Percentiles rank a stretch among this genome's conserved stretches.
Conservation (phyloP, 2,113 vertebrate species). For the Hystrix cristata region DNA sequence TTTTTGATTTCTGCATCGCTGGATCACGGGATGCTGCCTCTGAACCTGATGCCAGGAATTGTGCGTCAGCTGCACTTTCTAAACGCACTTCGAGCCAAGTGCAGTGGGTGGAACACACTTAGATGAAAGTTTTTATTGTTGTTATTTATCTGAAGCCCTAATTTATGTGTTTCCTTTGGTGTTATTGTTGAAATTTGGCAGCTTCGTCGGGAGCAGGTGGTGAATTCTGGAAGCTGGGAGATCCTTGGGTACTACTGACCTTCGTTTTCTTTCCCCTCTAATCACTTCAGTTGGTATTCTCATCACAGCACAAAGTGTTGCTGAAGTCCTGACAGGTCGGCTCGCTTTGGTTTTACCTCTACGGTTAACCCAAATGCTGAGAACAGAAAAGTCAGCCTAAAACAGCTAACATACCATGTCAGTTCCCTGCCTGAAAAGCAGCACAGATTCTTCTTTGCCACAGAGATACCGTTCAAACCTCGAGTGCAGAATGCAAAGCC, state of each 20-base stretch:
- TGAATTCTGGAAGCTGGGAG: not conserved
- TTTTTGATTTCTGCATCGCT: not conserved
- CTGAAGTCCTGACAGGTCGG: not conserved
- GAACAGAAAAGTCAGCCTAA: conserved; percentile 22
- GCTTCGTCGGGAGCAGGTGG: not conserved
- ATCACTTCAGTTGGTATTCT: not conserved
- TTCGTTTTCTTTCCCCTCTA: not conserved
- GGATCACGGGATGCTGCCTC: not conserved
- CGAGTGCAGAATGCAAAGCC: not conserved
- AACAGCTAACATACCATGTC: not conserved
- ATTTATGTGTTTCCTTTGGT: not conserved
- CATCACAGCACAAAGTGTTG: not conserved
- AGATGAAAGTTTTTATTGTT: not conserved
- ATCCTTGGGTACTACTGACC: not conserved
- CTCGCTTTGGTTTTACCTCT: not conserved
- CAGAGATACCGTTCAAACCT: conserved; percentile 17
- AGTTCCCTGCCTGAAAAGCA: not conserved
- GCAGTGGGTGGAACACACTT: not conserved
- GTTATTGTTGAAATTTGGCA: not conserved
- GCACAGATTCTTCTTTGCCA: not conserved
- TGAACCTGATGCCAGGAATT: not conserved
- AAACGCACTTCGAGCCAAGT: not conserved
- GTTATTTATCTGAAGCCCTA: not conserved
- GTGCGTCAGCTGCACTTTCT: not conserved
- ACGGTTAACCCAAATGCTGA: not conserved